Base-by-base conservation (phyloP, 2,113 vertebrate genomes). In the Rhineura floridana region DNA sequence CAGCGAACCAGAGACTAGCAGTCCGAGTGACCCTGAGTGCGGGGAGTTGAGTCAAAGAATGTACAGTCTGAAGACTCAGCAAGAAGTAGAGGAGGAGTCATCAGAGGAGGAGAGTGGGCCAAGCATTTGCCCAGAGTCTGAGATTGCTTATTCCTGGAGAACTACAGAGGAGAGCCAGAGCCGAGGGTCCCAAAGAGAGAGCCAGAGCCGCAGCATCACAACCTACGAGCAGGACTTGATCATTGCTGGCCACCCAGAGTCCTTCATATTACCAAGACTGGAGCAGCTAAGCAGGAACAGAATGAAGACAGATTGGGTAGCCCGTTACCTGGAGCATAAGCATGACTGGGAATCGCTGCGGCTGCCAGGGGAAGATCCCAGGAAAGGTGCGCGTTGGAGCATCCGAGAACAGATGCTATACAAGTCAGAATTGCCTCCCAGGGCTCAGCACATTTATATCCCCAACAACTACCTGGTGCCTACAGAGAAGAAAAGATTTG, bases 401-500 rank as follows among this genome's bases (percentile, higher is more conserved):
- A 44, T 96, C 52, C 91, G 96, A 73, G 93, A 88, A 36, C 91
- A 93, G 89, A 96, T 97, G 95, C 92, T 95, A 2, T 93, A 82
- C 42, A 83, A 76, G 9, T 65, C 93, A 1, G 87, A 94, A 46
- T 85, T 88, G 2, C 96, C 95, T 0, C 0, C 50, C 28, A 94
- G 87, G 76, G 94, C 97, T 39, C 98, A 88, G 6, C 95, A 91
- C 4, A 67, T 92, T 0, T 94, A 86, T 5, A 55, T 96, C 36
- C 98, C 97, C 52, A 99, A 99, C 91, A 83, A 84, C 1, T 99
- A 99, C 52, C 6, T 93, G 0, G 97, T 98, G n/a, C 99, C 99
- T 30, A 99, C 98, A 0, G 97, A 97, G 39, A 99, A 99, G 94
- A 98, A 98, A 83, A 96, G 98, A 2, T 97, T 96, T 0, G 95